Evolutionary conservation across 1,140 invertebrate species (phyloP), one percentile per base, ranked within the genome.

Genomic region (Propsilocerus akamusi): DNA sequence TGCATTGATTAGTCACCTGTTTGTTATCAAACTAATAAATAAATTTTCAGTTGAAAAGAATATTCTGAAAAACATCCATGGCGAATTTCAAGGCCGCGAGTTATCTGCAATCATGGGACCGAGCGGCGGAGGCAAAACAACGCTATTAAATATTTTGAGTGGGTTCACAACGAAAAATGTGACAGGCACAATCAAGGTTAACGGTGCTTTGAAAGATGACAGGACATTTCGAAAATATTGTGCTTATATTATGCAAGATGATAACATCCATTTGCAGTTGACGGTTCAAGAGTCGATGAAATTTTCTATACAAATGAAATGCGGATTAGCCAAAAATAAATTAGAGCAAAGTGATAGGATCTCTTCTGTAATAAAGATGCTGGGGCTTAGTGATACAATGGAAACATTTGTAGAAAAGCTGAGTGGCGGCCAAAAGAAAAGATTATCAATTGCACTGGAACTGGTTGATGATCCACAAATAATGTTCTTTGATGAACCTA

Each of bases 391-490:
- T 2, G 74, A 78, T 25, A 75, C 77, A 25, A 67, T 77, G 30
- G 65, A 78, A 26, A 88, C 82, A 1, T 64, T 75, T 52, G 75
- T 79, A 0, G 62, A 67, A 1, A 68, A 76, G 25, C 60, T 91
- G 25, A 88, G 85, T 5, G 87, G 87, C 1, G 88, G 88, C 0
- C 86, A 92, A 62, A 70, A 78, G n/a, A 92, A 90, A 59, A 70
- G 87, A 10, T 64, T 93, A 3, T 85, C 83, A 1, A 88, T 92
- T 17, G 87, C 81, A 1, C 71, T 86, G 32, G 87, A 91, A 68
- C 71, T 91, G 23, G 74, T 90, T 0, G 86, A 81, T 20, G 86
- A 86, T 63, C 86, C 88, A 3, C 76, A 79, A 0, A 61, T 81
- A 12, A 69, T 82, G 62, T 68, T 81, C 6, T 65, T 82, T 2